Evolutionary conservation across 2,797 vertebrate species (phyloP).

Genomic region (Lacerta viridis): DNA sequence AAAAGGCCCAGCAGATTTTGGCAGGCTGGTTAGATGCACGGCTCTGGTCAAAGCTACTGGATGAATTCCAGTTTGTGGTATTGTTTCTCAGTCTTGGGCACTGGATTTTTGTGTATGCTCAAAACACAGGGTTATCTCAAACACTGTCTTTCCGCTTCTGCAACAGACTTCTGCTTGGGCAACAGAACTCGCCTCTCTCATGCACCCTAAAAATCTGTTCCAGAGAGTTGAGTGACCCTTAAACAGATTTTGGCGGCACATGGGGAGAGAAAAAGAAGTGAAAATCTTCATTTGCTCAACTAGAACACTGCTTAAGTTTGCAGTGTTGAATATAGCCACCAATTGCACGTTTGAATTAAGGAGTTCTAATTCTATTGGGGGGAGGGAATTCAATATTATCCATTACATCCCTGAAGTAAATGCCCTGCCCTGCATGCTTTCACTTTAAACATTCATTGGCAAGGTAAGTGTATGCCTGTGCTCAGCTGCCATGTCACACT

Average conservation of each 20-base stretch:
- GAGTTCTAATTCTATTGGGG: neutral
- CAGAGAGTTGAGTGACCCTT: too few species aligned
- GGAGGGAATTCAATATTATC: neutral
- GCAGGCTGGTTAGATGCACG: neutral
- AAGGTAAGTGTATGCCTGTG: neutral
- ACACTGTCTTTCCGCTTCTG: too few species aligned
- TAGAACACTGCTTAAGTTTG: too few species aligned
- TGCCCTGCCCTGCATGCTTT: neutral
- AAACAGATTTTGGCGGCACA: too few species aligned
- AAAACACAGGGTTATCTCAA: too few species aligned
- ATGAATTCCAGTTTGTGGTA: neutral
- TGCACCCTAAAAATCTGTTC: too few species aligned
- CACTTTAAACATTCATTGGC: neutral
- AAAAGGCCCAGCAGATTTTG: neutral
- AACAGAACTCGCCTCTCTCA: too few species aligned
- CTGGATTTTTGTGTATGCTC: too few species aligned
- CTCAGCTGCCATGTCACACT: neutral
- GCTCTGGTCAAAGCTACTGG: neutral
- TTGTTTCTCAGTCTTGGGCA: neutral
- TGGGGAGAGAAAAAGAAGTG: too few species aligned
- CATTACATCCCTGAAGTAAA: neutral
- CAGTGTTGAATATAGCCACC: too few species aligned
- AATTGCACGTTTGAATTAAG: neutral
- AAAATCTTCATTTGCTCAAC: too few species aligned
- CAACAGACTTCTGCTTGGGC: too few species aligned